Evolutionary conservation across 2,113 vertebrate genomes (phyloP), one percentile per base, ranked within the genome.

Genomic region (Tragelaphus strepsiceros): DNA sequence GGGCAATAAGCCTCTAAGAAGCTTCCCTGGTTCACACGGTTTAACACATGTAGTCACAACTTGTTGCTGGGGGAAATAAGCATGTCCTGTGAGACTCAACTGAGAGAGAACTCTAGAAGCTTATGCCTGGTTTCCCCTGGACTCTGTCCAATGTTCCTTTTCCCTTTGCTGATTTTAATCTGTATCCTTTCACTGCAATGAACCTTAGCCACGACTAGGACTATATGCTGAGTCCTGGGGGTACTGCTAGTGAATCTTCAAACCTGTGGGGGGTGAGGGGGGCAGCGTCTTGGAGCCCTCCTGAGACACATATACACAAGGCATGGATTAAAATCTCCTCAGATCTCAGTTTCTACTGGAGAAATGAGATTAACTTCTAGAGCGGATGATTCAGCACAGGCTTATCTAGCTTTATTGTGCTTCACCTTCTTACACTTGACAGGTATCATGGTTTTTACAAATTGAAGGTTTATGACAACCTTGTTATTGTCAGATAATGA

Each of bases 331-430:
- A 91, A 62, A 88, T 94, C 39, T 94, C 81, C 28, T 90, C 64
- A 77, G 43, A 84, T 74, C 67, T 85, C 51, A n/a, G 53, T 94
- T 94, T 95, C 49, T 77, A 78, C 21, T 54, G 64, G 28, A 96
- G 54, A 85, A 89, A 95, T 30, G 4, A 90, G 62, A 56, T n/a
- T 54, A 94, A 94, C 67, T 77, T 89, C 35, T 74, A 62, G 80
- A 91, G 21, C 71, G 67, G 77, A 90, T 90, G 64, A 96, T 94
- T 84, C 28, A 62, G 53, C 58, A 80, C 12, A 46, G 21, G 67
- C 35, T 77, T 58, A 58, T 39, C 35, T 46, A 10, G 35, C 21
- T 90, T 90, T 24, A 24, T 6, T 77, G 7, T 3, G 11, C 17
- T 58, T 77, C 51, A 77, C 17, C 46, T 58, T 77, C 28, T 58